Evolutionary conservation across 2,888 invertebrate genomes (phyloP), one percentile per base, ranked within the genome.

Genomic region (Phortica magna): DNA sequence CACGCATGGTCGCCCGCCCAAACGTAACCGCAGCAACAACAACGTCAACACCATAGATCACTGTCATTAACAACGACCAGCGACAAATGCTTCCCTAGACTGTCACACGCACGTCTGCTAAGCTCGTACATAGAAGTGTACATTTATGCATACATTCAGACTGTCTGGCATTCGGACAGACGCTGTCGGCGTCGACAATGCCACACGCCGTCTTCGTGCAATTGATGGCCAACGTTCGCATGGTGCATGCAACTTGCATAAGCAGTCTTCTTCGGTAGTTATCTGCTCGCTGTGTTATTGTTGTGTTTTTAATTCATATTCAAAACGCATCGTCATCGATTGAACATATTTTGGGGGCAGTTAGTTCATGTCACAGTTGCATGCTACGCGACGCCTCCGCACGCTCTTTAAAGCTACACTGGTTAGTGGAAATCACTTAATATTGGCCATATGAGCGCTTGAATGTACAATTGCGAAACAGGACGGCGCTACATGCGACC

Each of bases 301-400:
- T 10, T 31, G n/a, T 70, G 12, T 14, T 79, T 76, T 82, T 83
- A 88, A 85, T 86, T 86, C 83, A 87, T 85, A 86, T 86, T 87
- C 86, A 86, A 86, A 88, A 84, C 81, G 86, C 80, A 79, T 68
- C 75, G 80, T 55, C 70, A 71, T 71, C 80, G 80, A 78, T 73
- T 72, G 76, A 65, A 57, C 57, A 68, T 75, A 76, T 79, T 72
- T 64, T 55, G 42, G 76, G 74, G 55, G 12, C 74, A 55, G 41
- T 76, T 75, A 48, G 53, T 17, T 55, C 70, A 57, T 53, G n/a
- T 22, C 19, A 12, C 7, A 19, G 17, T 19, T n/a, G 59, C 17
- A 53, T 71, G 70, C 19, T 53, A 14, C 9, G 64, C 39, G 67
- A 68, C 68, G 53, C 75, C 61, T 64, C 22, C 72, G 7, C 55